A percentile compares a stretch with the other conserved stretches of the same genome.
These are phyloP conservation scores for Basileuterus tristriatus DNA, from an alignment of 2,797 vertebrate genomes.

Conservation along the genomic window DNA sequence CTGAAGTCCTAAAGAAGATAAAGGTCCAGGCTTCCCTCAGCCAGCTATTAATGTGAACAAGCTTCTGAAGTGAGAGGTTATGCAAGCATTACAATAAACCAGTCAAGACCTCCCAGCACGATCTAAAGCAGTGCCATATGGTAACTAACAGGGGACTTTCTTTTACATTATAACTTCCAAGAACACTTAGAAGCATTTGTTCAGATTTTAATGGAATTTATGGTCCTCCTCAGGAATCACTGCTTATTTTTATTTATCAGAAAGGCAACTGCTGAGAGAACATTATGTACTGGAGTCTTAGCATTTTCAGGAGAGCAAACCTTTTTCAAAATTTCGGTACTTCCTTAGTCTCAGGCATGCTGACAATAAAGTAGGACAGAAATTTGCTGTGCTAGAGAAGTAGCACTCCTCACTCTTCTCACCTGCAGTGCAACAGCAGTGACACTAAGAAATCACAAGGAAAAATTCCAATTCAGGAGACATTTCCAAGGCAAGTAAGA, in stretches of 20 bases:
- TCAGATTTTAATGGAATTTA: not conserved
- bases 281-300: not conserved
- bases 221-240: not conserved
- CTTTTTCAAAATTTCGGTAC: not conserved
- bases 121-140: conserved; percentile 5
- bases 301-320: not conserved
- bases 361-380: not conserved
- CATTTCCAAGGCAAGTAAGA: not conserved
- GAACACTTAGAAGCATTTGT: not conserved
- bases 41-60: not conserved
- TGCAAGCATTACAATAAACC: not conserved
- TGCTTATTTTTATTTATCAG: not conserved
- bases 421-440: not conserved
- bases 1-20: not conserved
- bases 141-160: not conserved
- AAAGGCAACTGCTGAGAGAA: not conserved
- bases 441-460: not conserved
- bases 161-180: not conserved
- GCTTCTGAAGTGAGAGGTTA: not conserved
- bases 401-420: not conserved
- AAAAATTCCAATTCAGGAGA: not conserved
- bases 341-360: not conserved
- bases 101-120: conserved; percentile 13
- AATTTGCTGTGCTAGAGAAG: not conserved
- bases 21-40: not conserved